Conservation (phyloP, 2,888 invertebrate species). For the Pandemis heparana region DNA sequence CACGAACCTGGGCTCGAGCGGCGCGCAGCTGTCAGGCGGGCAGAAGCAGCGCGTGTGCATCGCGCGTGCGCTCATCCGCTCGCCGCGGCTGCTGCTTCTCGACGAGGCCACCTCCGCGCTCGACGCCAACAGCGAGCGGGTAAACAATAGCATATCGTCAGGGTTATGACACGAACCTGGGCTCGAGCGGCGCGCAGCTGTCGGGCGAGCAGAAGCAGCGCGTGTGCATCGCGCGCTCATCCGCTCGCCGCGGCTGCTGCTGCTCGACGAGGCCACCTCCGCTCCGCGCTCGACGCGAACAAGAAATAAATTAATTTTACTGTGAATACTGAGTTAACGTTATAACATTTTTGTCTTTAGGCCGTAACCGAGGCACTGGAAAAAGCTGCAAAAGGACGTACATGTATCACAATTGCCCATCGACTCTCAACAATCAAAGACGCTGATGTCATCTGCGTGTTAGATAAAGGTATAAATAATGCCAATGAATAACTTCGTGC, state of each 20-base stretch:
- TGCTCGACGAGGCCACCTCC: constrained; percentile 90
- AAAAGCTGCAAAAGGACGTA: constrained; percentile 91
- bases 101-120: constrained; percentile 90
- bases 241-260: constrained; percentile 87
- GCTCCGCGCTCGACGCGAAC: constrained; percentile 60
- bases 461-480: constrained; percentile 87
- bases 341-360: constrained; percentile 58
- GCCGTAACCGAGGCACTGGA: constrained; percentile 94
- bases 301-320: constrained; percentile 52
- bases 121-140: constrained; percentile 90
- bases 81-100: constrained; percentile 87
- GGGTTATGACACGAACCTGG: constrained; percentile 88
- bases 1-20: constrained; percentile 88
- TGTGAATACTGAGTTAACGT: background rate
- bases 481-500: background rate
- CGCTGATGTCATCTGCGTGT: constrained; percentile 93
- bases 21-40: constrained; percentile 89
- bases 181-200: constrained; percentile 88
- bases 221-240: constrained; percentile 90
- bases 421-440: constrained; percentile 93
- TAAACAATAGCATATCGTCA: constrained; percentile 56
- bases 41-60: constrained; percentile 92
- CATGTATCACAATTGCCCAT: constrained; percentile 95
- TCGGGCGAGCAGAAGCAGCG: constrained; percentile 91
- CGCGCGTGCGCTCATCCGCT: constrained; percentile 88